Evolutionary conservation across 2,797 vertebrate genomes (phyloP).

Genomic region (Oophaga sylvatica): DNA sequence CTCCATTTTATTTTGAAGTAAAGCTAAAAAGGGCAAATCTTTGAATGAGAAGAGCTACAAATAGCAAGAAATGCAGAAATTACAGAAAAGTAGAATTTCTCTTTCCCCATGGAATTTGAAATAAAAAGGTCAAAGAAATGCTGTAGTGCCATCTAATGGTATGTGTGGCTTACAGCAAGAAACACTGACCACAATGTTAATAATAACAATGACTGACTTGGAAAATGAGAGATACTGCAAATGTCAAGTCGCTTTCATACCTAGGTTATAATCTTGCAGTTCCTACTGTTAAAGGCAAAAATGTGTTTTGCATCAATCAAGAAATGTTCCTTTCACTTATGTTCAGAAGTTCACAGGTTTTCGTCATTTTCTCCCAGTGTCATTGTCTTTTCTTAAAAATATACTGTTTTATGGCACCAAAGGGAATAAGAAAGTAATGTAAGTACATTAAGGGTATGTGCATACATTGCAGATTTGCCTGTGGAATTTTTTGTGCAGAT

Average conservation of each 20-base stretch:
- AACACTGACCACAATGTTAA: not conserved
- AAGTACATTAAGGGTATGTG: too few relatives aligned
- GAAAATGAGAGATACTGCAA: not conserved
- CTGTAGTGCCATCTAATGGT: slow-evolving; percentile 56
- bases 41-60: slow-evolving; percentile 55
- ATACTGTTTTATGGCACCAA: too few relatives aligned
- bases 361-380: too few relatives aligned
- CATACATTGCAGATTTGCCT: too few relatives aligned
- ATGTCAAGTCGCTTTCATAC: not conserved
- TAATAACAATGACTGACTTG: not conserved
- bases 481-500: too few relatives aligned
- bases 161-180: not conserved
- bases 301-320: not conserved
- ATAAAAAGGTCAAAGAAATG: not conserved
- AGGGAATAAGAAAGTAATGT: too few relatives aligned
- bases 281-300: not conserved
- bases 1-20: slow-evolving; percentile 60
- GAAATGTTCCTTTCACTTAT: not conserved
- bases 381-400: too few relatives aligned
- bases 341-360: not conserved
- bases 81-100: slow-evolving; percentile 37
- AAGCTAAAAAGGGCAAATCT: slow-evolving; percentile 58
- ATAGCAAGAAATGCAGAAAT: slow-evolving; percentile 52
- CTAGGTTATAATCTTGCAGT: not conserved
- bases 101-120: not conserved